Percentiles rank a stretch among this genome's conserved stretches.
phyloP scores from a whole-genome alignment of 2,888 invertebrate genomes.

The Malthinus flaveolus region DNA sequence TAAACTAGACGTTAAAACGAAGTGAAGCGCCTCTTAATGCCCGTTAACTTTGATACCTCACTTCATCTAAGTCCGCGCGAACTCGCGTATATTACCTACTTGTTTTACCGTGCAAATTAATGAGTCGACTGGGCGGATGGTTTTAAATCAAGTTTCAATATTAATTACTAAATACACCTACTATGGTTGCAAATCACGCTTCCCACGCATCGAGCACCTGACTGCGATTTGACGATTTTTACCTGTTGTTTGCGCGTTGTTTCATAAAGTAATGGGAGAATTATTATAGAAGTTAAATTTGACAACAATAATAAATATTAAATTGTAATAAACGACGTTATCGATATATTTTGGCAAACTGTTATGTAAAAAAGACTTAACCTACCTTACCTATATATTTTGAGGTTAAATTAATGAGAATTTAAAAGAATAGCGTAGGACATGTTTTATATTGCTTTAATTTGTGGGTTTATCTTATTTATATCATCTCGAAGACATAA shows the following conservation, averaged over 20 bases:
- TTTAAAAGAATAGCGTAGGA: neutral
- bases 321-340: too few relatives aligned
- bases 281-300: neutral
- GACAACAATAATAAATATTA: neutral
- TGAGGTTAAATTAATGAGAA: conserved; percentile 3
- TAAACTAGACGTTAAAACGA: too few relatives aligned
- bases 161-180: conserved; percentile 21
- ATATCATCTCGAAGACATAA: too few relatives aligned
- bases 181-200: conserved; percentile 14
- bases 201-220: conserved; percentile 9
- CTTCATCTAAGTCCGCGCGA: neutral
- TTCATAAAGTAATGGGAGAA: neutral
- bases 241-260: conserved; percentile 7
- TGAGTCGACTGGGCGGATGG: conserved; percentile 10
- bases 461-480: neutral
- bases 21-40: too few relatives aligned
- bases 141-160: conserved; percentile 11
- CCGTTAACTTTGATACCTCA: too few relatives aligned
- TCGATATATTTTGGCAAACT: too few relatives aligned
- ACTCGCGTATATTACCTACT: neutral
- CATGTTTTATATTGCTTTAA: neutral
- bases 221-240: neutral
- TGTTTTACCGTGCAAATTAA: conserved; percentile 8
- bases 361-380: neutral
- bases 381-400: conserved; percentile 2